phyloP scores from a whole-genome alignment of 1,140 invertebrate species.

The Drosophila parvula region DNA sequence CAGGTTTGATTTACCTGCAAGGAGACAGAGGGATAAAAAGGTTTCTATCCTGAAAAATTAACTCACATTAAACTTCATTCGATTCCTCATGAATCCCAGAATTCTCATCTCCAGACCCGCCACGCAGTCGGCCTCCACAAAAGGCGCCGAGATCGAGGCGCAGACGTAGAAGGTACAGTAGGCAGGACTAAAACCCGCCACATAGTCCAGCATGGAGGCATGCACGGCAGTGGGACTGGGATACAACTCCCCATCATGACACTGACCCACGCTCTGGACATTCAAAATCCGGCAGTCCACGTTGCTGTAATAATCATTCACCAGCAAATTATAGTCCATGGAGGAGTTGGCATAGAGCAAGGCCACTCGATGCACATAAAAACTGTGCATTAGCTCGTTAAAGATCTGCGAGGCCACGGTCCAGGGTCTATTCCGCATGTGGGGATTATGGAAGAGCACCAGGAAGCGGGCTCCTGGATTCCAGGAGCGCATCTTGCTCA shows the following conservation, averaged over 20 bases:
- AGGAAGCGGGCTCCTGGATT: conserved; percentile 78
- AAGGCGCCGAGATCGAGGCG: conserved; percentile 71
- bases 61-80: conserved; percentile 67
- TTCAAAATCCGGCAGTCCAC: conserved; percentile 59
- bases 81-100: conserved; percentile 67
- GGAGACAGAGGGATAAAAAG: not conserved
- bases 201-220: conserved; percentile 52
- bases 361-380: conserved; percentile 74
- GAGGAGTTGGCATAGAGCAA: conserved; percentile 64
- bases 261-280: conserved; percentile 65
- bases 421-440: conserved; percentile 31
- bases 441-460: conserved; percentile 67
- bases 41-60: fast-evolving
- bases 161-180: conserved; percentile 80
- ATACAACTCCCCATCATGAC: conserved; percentile 48
- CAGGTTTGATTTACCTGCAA: conserved; percentile 74
- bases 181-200: conserved; percentile 56
- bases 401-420: conserved; percentile 60
- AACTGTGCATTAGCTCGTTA: conserved; percentile 52
- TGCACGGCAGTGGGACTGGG: conserved; percentile 33
- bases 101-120: conserved; percentile 75
- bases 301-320: conserved; percentile 78
- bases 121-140: conserved; percentile 71
- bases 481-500: conserved; percentile 67
- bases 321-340: conserved; percentile 64